These are phyloP conservation scores for Laterallus jamaicensis DNA, from an alignment of 2,113 vertebrate species.

Conservation along the genomic window DNA sequence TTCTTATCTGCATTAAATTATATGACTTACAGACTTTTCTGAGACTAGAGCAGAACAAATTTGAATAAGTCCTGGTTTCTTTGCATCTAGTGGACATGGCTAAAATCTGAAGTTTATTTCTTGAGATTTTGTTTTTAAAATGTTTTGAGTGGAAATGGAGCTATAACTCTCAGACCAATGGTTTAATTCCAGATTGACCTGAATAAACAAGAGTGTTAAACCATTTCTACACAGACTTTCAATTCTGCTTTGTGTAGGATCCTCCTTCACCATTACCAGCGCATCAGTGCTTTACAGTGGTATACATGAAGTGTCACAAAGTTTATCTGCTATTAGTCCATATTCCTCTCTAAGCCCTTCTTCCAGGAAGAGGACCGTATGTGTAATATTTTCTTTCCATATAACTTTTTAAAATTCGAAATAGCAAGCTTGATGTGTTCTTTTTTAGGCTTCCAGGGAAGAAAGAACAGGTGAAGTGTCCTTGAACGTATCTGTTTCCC, in stretches of 20 bases:
- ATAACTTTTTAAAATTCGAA: not conserved
- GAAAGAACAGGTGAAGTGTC: not conserved
- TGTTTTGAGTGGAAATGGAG: not conserved
- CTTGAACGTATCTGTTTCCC: not conserved
- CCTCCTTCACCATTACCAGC: not conserved
- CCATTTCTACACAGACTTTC: not conserved
- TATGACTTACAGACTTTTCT: not conserved
- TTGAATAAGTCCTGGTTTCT: not conserved
- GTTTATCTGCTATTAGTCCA: not conserved
- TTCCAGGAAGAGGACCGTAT: not conserved
- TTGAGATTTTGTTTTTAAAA: not conserved
- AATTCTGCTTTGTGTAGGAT: not conserved
- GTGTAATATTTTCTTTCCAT: not conserved
- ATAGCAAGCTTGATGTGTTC: not conserved
- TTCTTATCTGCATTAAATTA: not conserved
- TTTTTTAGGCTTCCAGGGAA: not conserved
- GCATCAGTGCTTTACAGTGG: not conserved
- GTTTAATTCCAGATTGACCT: not conserved
- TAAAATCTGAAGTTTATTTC: not conserved
- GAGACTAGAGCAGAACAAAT: not conserved
- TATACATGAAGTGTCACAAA: not conserved
- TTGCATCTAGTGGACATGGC: not conserved
- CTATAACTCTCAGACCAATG: not conserved
- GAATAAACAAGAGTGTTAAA: not conserved
- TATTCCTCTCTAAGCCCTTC: not conserved